Evolutionary conservation across 2,113 vertebrate species (phyloP), one percentile per base, ranked within the genome.

Genomic region (Xenopus laevis): DNA sequence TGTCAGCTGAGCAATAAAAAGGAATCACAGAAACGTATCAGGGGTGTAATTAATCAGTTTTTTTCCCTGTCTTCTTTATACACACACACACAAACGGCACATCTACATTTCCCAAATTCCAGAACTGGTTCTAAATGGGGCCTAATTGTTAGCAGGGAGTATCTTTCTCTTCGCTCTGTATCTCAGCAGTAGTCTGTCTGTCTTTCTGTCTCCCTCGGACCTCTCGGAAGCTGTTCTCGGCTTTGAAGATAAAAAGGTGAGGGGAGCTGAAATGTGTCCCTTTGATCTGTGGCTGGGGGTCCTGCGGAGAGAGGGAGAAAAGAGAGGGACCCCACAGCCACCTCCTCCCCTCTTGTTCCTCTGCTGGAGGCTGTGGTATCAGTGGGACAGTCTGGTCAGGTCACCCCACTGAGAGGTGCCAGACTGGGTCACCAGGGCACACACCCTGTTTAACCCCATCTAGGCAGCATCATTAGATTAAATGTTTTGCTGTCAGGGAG

Each of bases 341-440:
- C 77, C 83, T 81, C 71, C 78, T 71, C 72, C 78, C 80, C 4
- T 65, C 47, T 86, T 87, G 80, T 89, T 81, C 88, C 80, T 86
- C 90, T 87, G 64, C 90, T 82, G 87, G 79, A 71, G 85, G 91
- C 90, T 89, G 86, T 88, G 89, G 91, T 91, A 90, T 91, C 91
- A 91, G 86, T 85, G 81, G 82, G 62, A 79, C 82, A 87, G 91
- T 92, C 90, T 81, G 81, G 83, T 84, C 87, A 86, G 87, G 91
- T 90, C 81, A 88, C 90, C 92, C 93, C 89, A 89, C 93, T 89
- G 87, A 83, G 94, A 93, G 90, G 90, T 90, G 91, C 93, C 92
- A 94, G 94, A 86, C 91, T 92, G 91, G 92, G 72, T 75, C 72
- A 75, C 17, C 13, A 18, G 65, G 72, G 65, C 57, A 75, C 65